phyloP scores from a whole-genome alignment of 2,113 vertebrate genomes.

The Austrofundulus limnaeus region DNA sequence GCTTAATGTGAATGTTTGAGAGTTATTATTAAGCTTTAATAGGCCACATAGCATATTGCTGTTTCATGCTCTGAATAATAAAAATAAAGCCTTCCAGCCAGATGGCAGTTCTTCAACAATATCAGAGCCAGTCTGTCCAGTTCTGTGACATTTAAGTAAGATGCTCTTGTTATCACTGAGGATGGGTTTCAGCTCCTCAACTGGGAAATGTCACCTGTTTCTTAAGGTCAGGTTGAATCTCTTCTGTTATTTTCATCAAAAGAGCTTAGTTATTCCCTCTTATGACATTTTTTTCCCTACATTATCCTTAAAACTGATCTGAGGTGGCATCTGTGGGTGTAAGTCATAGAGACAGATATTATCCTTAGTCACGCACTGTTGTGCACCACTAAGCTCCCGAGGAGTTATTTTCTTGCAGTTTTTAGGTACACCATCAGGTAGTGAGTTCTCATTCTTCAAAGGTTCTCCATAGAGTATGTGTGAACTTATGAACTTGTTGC shows the following conservation, averaged over 20 bases:
- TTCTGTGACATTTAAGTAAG: conserved; percentile 68
- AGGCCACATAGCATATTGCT: conserved; percentile 36
- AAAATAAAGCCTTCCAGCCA: not conserved
- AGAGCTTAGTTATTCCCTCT: conserved; percentile 44
- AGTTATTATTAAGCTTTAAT: conserved; percentile 52
- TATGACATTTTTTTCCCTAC: conserved; percentile 31
- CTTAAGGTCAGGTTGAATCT: conserved; percentile 64
- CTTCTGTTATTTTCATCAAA: conserved; percentile 54
- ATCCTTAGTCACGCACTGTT: not conserved
- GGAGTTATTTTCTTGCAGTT: not conserved
- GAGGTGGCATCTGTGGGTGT: not conserved
- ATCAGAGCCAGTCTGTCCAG: conserved; percentile 40
- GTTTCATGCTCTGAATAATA: conserved; percentile 10
- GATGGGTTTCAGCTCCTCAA: conserved; percentile 58
- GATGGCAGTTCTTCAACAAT: conserved; percentile 33
- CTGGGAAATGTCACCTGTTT: conserved; percentile 66
- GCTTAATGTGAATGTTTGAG: conserved; percentile 63
- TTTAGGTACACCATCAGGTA: not conserved
- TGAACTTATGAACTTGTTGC: conserved; percentile 35
- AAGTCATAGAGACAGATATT: conserved; percentile 4
- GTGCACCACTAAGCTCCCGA: not conserved
- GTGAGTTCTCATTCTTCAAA: conserved; percentile 29
- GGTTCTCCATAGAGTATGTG: conserved; percentile 6
- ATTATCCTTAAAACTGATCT: conserved; percentile 18
- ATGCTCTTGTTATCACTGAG: conserved; percentile 55